These are phyloP conservation scores for Tetramorium parvispinum DNA, from an alignment of 1,140 invertebrate species.

Conservation along the genomic window DNA sequence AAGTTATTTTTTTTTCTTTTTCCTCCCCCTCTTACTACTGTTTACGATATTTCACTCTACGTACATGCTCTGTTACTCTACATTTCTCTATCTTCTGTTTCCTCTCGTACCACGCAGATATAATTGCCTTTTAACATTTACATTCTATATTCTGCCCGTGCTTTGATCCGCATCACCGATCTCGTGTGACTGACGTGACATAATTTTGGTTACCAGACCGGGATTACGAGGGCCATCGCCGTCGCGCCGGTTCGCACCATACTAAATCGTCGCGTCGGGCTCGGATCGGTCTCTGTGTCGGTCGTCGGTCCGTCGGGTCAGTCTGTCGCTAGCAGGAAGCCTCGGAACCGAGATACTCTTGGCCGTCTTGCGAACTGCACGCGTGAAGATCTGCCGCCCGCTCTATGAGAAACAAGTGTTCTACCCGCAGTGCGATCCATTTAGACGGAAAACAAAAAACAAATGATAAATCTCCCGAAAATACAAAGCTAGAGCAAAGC, in stretches of 20 bases:
- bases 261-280: constrained; percentile 87
- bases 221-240: constrained; percentile 91
- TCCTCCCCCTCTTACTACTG: neutral
- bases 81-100: constrained; percentile 48
- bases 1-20: neutral
- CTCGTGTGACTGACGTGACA: constrained; percentile 81
- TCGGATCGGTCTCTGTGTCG: constrained; percentile 84
- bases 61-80: constrained; percentile 31
- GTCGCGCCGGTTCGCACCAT: constrained; percentile 92
- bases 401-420: constrained; percentile 76
- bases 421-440: constrained; percentile 73
- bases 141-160: constrained; percentile 60
- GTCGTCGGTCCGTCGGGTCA: constrained; percentile 78
- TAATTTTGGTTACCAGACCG: constrained; percentile 87
- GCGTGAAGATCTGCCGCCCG: constrained; percentile 82
- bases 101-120: constrained; percentile 52
- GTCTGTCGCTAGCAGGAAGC: constrained; percentile 83
- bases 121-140: constrained; percentile 55
- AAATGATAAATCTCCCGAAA: constrained; percentile 9
- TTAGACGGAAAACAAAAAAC: constrained; percentile 64
- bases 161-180: constrained; percentile 67
- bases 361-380: constrained; percentile 81
- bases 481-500: constrained; percentile 23
- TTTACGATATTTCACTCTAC: constrained; percentile 47
- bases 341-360: constrained; percentile 84